Evolutionary conservation across 1,140 invertebrate species (phyloP).

Genomic region (Formica selysi): DNA sequence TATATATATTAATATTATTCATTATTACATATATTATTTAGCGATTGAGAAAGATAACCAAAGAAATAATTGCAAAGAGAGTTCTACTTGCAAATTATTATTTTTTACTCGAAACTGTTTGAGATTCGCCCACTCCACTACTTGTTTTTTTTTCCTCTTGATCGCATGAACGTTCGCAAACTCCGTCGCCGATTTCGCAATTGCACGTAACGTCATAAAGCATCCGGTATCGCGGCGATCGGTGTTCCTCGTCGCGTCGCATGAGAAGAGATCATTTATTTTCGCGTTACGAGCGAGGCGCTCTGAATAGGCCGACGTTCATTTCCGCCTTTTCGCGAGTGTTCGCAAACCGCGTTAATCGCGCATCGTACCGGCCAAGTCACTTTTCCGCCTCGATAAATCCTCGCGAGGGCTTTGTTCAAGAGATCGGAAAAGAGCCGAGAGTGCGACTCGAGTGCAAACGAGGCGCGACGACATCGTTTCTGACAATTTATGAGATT

Average conservation of each 20-base stretch:
- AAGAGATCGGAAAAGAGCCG: slow-evolving; percentile 4
- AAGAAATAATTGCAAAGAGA: background rate
- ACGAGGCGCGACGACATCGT: slow-evolving; percentile 1
- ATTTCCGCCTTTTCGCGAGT: slow-evolving; percentile 40
- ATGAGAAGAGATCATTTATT: slow-evolving; percentile 35
- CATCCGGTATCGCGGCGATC: slow-evolving; percentile 1
- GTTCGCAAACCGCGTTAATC: slow-evolving; percentile 41
- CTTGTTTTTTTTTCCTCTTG: background rate
- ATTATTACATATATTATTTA: background rate
- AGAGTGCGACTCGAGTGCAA: slow-evolving; percentile 19
- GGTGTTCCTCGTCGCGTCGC: slow-evolving; percentile 15
- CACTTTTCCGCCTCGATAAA: slow-evolving; percentile 50
- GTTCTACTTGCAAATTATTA: background rate
- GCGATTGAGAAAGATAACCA: background rate
- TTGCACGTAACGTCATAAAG: slow-evolving; percentile 25
- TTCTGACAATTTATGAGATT: background rate
- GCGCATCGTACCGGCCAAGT: slow-evolving; percentile 29
- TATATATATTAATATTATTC: slow-evolving; percentile 1
- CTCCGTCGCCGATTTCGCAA: background rate
- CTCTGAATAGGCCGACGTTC: slow-evolving; percentile 26
- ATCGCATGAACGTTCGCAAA: background rate
- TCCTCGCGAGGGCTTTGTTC: slow-evolving; percentile 6
- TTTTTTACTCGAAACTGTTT: background rate
- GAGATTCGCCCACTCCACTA: background rate
- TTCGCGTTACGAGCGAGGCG: slow-evolving; percentile 1